phyloP scores from a whole-genome alignment of 2,797 vertebrate genomes.

The Bryconaethiops microstoma region DNA sequence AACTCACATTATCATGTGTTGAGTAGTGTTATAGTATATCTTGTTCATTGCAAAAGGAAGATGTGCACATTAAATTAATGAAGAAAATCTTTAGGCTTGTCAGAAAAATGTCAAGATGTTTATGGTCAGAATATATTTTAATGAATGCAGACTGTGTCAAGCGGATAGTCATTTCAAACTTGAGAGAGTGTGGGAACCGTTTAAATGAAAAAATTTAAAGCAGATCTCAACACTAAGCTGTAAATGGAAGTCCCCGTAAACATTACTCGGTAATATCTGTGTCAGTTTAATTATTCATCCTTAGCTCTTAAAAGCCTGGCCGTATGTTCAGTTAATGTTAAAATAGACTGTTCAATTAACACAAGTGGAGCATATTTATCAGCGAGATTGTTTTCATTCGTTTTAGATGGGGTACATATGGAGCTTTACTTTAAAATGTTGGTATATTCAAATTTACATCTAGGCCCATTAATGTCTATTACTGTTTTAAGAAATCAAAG shows the following conservation, averaged over 20 bases:
- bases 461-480: too few species aligned
- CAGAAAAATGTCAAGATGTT: constrained; percentile 70
- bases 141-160: constrained; percentile 48
- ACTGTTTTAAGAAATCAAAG: too few species aligned
- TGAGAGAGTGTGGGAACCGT: constrained; percentile 60
- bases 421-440: background rate
- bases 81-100: constrained; percentile 62
- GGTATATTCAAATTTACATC: background rate
- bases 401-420: background rate
- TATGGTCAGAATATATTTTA: constrained; percentile 62
- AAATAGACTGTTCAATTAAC: constrained; percentile 69
- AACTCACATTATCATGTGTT: background rate
- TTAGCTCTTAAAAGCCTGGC: constrained; percentile 57
- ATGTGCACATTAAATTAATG: constrained; percentile 50
- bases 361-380: background rate
- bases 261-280: constrained; percentile 65
- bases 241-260: constrained; percentile 68
- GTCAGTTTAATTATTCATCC: constrained; percentile 71
- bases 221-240: constrained; percentile 66
- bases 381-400: background rate
- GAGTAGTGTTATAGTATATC: background rate
- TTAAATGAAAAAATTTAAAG: constrained; percentile 72
- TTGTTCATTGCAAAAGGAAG: background rate
- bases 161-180: constrained; percentile 63
- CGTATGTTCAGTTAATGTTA: constrained; percentile 56